Percentiles rank a stretch among this genome's conserved stretches.
Evolutionary conservation across 1,140 invertebrate genomes (phyloP).

Genomic region (Sycophila sp.): DNA sequence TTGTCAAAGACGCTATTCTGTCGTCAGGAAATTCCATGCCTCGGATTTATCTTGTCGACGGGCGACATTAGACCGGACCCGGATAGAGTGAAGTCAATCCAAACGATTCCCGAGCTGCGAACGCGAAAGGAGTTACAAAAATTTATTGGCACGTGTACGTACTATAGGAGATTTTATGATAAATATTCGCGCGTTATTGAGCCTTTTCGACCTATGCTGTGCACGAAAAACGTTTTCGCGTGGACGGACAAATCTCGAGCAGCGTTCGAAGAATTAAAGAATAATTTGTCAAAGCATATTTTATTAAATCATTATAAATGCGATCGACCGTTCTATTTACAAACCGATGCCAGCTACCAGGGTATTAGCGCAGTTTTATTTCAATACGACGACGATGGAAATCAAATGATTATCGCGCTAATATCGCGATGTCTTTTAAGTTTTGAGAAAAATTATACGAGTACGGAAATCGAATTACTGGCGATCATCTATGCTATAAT

Average conservation of each 20-base stretch:
- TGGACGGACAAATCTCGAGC: neutral
- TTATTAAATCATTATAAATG: too few species aligned
- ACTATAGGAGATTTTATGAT: neutral
- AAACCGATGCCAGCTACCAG: conserved; percentile 6
- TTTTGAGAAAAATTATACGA: conserved; percentile 21
- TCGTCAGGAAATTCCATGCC: too few species aligned
- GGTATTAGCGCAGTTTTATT: conserved; percentile 27
- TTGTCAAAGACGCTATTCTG: neutral
- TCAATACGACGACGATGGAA: conserved; percentile 9
- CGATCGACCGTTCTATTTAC: neutral
- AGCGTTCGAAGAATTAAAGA: neutral
- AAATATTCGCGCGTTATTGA: neutral
- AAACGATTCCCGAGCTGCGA: neutral
- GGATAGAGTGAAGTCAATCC: neutral
- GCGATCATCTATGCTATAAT: conserved; percentile 24
- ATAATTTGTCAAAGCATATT: neutral
- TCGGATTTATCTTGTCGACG: neutral
- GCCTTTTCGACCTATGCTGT: neutral
- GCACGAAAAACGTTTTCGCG: neutral
- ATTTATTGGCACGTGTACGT: neutral
- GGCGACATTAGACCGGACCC: too few species aligned
- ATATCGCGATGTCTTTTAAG: neutral
- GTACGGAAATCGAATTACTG: conserved; percentile 27
- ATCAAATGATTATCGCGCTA: too few species aligned
- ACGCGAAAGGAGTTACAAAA: neutral